Conservation (phyloP, 2,113 vertebrate genomes). For the Festucalex cinctus region DNA sequence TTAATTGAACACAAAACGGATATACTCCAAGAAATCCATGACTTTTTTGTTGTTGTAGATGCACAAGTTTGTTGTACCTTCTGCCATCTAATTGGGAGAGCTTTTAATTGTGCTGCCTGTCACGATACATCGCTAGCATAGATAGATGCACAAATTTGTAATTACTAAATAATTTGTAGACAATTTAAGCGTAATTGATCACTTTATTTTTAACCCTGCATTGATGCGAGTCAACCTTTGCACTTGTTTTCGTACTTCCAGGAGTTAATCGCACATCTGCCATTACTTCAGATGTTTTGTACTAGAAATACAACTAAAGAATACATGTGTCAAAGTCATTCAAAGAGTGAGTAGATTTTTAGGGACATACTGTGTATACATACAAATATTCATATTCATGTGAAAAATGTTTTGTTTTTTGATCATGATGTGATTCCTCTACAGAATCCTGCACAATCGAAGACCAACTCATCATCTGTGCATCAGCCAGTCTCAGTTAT, state of each 20-base stretch:
- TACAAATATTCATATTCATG: neutral
- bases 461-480: neutral
- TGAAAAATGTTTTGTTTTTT: neutral
- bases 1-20: too few relatives aligned
- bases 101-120: too few relatives aligned
- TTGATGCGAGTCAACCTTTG: neutral
- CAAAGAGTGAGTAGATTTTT: neutral
- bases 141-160: too few relatives aligned
- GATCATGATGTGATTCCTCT: slow-evolving; percentile 11
- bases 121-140: too few relatives aligned
- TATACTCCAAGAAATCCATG: too few relatives aligned
- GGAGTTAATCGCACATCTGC: neutral
- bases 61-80: too few relatives aligned
- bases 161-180: too few relatives aligned
- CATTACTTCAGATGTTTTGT: neutral
- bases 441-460: slow-evolving; percentile 12
- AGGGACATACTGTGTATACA: neutral
- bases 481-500: too few relatives aligned
- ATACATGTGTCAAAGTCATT: neutral
- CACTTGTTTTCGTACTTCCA: neutral
- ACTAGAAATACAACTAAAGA: neutral
- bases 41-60: too few relatives aligned
- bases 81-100: too few relatives aligned
- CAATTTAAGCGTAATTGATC: too few relatives aligned
- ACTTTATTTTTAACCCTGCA: too few relatives aligned